These are phyloP conservation scores for Eolophus roseicapilla DNA, from an alignment of 2,113 vertebrate genomes.

Conservation along the genomic window DNA sequence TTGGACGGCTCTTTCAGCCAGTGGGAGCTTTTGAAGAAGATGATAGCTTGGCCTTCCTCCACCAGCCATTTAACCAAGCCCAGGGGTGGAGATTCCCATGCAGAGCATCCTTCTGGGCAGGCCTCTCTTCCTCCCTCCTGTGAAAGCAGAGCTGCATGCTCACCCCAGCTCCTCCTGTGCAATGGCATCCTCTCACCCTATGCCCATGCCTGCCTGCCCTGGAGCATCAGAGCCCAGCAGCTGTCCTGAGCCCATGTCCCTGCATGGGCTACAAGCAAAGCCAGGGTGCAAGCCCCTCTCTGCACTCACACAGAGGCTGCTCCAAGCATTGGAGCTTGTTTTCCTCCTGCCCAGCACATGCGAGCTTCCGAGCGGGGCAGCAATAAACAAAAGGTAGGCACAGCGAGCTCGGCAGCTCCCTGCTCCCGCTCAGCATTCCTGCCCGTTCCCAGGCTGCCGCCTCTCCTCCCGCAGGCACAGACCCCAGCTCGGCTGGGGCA, in stretches of 20 bases:
- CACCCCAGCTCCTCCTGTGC: neutral
- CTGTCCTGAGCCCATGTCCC: neutral
- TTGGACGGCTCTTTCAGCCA: neutral
- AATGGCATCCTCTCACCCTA: rapidly evolving
- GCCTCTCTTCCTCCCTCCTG: neutral
- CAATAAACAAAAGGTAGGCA: neutral
- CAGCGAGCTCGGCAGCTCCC: neutral
- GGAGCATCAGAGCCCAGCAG: too few relatives aligned
- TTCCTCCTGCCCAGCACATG: neutral
- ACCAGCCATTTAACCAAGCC: neutral
- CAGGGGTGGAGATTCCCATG: neutral
- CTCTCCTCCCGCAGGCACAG: neutral
- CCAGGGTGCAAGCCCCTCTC: neutral
- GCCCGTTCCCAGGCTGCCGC: neutral
- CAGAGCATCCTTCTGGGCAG: neutral
- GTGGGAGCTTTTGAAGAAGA: neutral
- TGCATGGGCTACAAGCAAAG: neutral
- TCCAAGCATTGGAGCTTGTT: neutral
- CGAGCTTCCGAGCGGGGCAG: neutral
- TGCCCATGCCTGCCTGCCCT: neutral
- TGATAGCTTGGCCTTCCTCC: neutral
- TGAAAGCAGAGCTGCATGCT: rapidly evolving
- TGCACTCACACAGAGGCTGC: neutral
- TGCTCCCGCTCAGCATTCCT: neutral
- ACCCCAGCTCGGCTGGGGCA: neutral